phyloP scores from a whole-genome alignment of 2,888 invertebrate genomes.

The Rotaria sp. region DNA sequence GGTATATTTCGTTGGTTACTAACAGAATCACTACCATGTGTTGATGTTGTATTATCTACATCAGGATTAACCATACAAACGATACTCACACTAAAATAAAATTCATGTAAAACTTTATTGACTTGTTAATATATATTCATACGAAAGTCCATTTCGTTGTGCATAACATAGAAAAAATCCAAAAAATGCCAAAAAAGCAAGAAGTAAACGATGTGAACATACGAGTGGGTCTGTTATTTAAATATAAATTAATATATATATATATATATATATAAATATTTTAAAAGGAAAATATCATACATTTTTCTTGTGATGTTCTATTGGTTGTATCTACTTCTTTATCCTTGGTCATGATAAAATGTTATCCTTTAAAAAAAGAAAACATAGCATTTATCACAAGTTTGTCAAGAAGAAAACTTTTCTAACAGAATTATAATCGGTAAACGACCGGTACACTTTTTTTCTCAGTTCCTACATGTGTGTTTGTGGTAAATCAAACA shows the following conservation, averaged over 20 bases:
- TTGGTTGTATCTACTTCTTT: not conserved
- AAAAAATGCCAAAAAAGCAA: not conserved
- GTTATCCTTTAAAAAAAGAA: no score
- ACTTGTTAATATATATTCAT: not conserved
- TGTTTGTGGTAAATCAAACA: no score
- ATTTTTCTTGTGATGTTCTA: not conserved
- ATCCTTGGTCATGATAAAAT: no score
- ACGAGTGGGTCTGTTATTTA: not conserved
- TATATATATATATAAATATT: no score
- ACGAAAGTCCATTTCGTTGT: slow-evolving; percentile 20
- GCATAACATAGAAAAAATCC: slow-evolving; percentile 19
- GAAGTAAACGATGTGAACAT: not conserved
- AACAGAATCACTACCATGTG: no score
- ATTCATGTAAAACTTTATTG: not conserved
- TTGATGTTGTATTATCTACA: not conserved
- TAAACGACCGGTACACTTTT: no score
- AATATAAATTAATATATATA: no score
- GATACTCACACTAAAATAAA: not conserved
- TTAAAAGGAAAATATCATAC: not conserved
- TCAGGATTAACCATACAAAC: slow-evolving; percentile 26
- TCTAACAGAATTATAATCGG: no score
- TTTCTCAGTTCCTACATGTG: no score
- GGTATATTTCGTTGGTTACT: not conserved
- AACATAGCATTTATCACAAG: no score
- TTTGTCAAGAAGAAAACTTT: no score